These are phyloP conservation scores for Hydroisotoma schaefferi DNA, from an alignment of 2,888 invertebrate species.

Conservation along the genomic window DNA sequence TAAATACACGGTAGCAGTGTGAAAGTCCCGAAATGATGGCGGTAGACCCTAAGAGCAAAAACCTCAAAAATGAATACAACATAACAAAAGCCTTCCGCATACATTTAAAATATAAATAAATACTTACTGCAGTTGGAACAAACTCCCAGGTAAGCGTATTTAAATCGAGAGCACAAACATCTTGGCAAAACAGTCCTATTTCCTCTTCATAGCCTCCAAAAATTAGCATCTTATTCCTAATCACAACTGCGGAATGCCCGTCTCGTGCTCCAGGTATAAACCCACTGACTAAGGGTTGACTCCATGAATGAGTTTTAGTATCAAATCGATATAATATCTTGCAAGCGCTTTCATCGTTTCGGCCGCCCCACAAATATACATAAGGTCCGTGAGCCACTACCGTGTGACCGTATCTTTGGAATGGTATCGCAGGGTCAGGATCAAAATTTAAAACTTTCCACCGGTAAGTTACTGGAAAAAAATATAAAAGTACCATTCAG, in stretches of 20 bases:
- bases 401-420: conserved; percentile 89
- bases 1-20: conserved; percentile 74
- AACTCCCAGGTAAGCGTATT: conserved; percentile 69
- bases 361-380: conserved; percentile 83
- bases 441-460: conserved; percentile 56
- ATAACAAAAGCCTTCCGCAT: conserved; percentile 2
- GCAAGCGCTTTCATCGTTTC: conserved; percentile 80
- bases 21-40: conserved; percentile 79
- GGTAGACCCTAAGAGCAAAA: conserved; percentile 58
- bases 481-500: too few relatives aligned
- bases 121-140: conserved; percentile 42
- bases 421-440: conserved; percentile 59
- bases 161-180: conserved; percentile 71
- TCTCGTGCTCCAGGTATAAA: conserved; percentile 76
- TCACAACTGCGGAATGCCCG: conserved; percentile 84
- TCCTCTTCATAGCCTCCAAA: conserved; percentile 71
- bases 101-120: background rate
- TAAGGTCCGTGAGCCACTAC: conserved; percentile 73
- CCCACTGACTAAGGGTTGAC: conserved; percentile 64
- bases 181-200: conserved; percentile 72
- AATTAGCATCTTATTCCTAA: conserved; percentile 42
- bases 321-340: conserved; percentile 74
- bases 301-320: conserved; percentile 61
- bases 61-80: background rate
- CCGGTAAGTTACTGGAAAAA: conserved; percentile 53